phyloP scores from a whole-genome alignment of 2,888 invertebrate species.

The Aporophyla lueneburgensis region DNA sequence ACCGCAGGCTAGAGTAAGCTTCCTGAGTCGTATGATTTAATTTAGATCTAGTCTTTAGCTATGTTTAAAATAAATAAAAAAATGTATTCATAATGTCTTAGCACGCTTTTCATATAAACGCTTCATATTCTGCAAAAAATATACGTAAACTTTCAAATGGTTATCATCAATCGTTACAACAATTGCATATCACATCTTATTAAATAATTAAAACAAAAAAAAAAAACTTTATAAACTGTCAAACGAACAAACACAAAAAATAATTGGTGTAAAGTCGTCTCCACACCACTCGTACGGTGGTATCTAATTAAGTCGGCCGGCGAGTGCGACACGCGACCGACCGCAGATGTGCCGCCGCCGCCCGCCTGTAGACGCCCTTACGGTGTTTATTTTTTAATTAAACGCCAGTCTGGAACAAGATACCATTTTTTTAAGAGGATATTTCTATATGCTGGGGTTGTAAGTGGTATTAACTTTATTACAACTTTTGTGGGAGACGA shows the following conservation, averaged over 20 bases:
- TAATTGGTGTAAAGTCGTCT: slow-evolving; percentile 45
- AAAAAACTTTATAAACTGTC: background rate
- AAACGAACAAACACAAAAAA: slow-evolving; percentile 11
- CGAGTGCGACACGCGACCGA: slow-evolving; percentile 74
- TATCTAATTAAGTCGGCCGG: slow-evolving; percentile 74
- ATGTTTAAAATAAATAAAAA: background rate
- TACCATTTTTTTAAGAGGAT: slow-evolving; percentile 56
- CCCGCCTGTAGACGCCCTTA: slow-evolving; percentile 67
- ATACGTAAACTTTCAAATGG: background rate
- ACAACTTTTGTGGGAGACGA: background rate
- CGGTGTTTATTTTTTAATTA: slow-evolving; percentile 71
- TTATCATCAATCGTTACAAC: background rate
- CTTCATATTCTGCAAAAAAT: background rate
- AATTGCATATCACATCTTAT: background rate
- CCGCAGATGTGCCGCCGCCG: slow-evolving; percentile 67
- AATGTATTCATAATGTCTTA: background rate
- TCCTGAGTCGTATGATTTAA: background rate
- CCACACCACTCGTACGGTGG: slow-evolving; percentile 54
- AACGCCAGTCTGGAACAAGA: slow-evolving; percentile 58
- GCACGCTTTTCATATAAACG: background rate
- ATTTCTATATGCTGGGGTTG: slow-evolving; percentile 21
- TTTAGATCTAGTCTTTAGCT: background rate
- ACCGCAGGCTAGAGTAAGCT: background rate
- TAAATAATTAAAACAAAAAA: background rate
- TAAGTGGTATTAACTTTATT: slow-evolving; percentile 42